Evolutionary conservation across 2,113 vertebrate genomes (phyloP).

Genomic region (Orycteropus afer): DNA sequence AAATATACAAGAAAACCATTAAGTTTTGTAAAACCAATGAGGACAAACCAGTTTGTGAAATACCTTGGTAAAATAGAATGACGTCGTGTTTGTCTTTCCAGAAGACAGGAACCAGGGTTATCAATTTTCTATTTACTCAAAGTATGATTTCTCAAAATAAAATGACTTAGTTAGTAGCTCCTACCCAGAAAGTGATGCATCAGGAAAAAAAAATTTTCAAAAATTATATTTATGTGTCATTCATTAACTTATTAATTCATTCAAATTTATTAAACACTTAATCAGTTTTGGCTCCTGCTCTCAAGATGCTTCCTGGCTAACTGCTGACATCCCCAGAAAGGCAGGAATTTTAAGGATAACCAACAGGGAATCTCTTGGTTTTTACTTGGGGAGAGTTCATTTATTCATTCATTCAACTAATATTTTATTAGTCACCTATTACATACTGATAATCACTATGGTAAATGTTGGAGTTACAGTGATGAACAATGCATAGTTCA

Average conservation of each 20-base stretch:
- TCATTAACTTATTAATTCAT: not conserved
- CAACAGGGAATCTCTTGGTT: not conserved
- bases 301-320: not conserved
- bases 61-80: not conserved
- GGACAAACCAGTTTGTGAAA: not conserved
- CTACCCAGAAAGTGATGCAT: not conserved
- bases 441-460: not conserved
- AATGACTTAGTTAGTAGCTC: not conserved
- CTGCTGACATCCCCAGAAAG: not conserved
- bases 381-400: not conserved
- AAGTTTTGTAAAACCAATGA: not conserved
- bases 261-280: not conserved
- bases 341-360: not conserved
- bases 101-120: not conserved
- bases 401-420: too few species aligned
- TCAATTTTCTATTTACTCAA: not conserved
- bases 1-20: not conserved
- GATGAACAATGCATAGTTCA: not conserved
- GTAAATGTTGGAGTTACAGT: not conserved
- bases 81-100: not conserved
- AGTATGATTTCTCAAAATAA: not conserved
- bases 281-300: not conserved
- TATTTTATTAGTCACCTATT: not conserved
- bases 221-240: not conserved
- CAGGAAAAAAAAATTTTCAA: too few species aligned